These are phyloP conservation scores for Nowickia ferox DNA, from an alignment of 2,888 invertebrate genomes.

Conservation along the genomic window DNA sequence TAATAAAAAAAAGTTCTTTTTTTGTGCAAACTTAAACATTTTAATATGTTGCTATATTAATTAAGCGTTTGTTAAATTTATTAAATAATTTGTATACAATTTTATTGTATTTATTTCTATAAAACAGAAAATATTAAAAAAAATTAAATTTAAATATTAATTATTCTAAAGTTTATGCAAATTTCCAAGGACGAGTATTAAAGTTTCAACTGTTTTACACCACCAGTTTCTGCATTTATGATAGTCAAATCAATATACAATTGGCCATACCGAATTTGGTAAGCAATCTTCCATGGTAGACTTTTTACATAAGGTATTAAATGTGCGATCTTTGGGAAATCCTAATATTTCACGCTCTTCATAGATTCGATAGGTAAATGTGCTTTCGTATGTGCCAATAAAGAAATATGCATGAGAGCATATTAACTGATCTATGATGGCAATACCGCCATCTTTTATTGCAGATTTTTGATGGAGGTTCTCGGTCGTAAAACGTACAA, in stretches of 20 bases:
- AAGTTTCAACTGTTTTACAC: background rate
- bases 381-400: slow-evolving; percentile 96
- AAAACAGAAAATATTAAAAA: no score
- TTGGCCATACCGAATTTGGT: slow-evolving; percentile 90
- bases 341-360: slow-evolving; percentile 98
- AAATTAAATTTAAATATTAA: background rate
- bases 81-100: no score
- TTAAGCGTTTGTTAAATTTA: no score
- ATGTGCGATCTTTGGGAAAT: slow-evolving; percentile 91
- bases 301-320: slow-evolving; percentile 88
- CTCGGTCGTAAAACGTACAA: slow-evolving; percentile 79
- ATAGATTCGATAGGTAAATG: slow-evolving; percentile 97
- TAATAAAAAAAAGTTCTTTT: no score
- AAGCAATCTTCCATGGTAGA: slow-evolving; percentile 86
- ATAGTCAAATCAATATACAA: slow-evolving; percentile 76
- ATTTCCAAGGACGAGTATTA: background rate
- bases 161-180: slow-evolving; percentile 2
- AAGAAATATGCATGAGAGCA: slow-evolving; percentile 94
- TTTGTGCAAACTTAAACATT: no score
- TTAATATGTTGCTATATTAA: no score
- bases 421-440: slow-evolving; percentile 97
- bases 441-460: slow-evolving; percentile 91
- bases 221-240: background rate
- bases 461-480: slow-evolving; percentile 77
- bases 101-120: no score